Base-by-base conservation (phyloP, 2,113 vertebrate species). In the Malurus alboscapulatus region DNA sequence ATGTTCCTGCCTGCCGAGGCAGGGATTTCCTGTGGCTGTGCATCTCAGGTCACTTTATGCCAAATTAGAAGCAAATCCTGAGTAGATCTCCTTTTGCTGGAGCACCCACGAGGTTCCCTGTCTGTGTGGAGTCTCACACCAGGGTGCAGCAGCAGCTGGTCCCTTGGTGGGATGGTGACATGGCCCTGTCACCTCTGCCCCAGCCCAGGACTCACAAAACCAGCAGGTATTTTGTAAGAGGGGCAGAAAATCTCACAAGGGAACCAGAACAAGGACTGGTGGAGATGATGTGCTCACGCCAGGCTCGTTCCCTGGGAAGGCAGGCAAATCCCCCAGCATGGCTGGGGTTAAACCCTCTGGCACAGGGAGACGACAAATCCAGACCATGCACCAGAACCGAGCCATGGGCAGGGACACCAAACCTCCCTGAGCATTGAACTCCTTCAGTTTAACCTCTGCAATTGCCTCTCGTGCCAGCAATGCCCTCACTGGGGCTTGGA, bases 251-350 rank as follows among this genome's bases (percentile, higher is more conserved):
- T 5, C 62, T 53, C 44, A 18, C 13, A 8, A 32, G 21, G 25
- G 29, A 42, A 54, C 45, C 69, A 47, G 59, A 54, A 42, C 17
- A 8, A 1, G 5, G 32, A 32, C 14, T 0, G 5, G 16, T 10
- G 51, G 10, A 57, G 71, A 44, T 1, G 2, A 27, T 4, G 10
- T 3, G 12, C 15, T 79, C 24, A 3, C 0, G 0, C 30, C 38
- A 57, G 65, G 50, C 25, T 73, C 1, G 1, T 51, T 78, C 87
- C 66, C 61, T 32, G 12, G 17, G 32, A 71, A 77, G 38, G 19
- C 66, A 40, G 24, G 53, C 11, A 58, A 47, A 91, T 4, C 66
- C 57, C n/a, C 30, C 74, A 82, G 7, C 26, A 10, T 0, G 1
- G 25, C 40, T 82, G 44, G 34, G 44, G 34, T 12, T n/a, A 79